Conservation (phyloP, 2,888 invertebrate genomes). For the Miltochrista miniata region DNA sequence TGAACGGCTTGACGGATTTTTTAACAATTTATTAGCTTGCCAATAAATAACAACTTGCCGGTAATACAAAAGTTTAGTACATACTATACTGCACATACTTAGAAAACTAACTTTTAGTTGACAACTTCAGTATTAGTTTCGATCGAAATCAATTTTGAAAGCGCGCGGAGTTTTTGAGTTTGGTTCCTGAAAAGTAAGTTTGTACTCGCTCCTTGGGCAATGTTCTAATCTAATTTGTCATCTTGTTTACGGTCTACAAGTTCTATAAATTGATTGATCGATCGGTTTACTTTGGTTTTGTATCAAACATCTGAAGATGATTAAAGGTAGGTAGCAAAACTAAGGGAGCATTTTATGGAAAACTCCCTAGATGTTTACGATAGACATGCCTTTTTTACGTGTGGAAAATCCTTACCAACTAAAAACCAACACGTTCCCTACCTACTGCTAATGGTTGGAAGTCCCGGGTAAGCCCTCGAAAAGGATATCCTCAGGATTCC, state of each 20-base stretch:
- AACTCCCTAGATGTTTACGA: too few species aligned
- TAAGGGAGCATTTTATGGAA: too few species aligned
- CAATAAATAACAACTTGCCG: conserved; percentile 12
- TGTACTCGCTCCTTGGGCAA: conserved; percentile 21
- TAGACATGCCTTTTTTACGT: too few species aligned
- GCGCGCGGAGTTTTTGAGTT: conserved; percentile 52
- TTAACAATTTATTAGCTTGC: too few species aligned
- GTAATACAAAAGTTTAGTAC: conserved; percentile 38
- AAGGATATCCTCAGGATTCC: too few species aligned
- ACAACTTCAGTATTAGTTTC: conserved; percentile 43
- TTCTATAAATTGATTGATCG: conserved; percentile 20
- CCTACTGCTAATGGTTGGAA: too few species aligned
- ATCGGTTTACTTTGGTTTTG: conserved; percentile 1
- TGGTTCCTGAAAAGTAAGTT: conserved; percentile 15
- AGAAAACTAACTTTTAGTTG: conserved; percentile 54
- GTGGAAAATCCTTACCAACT: too few species aligned
- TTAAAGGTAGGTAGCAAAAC: too few species aligned
- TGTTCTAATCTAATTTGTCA: conserved; percentile 38
- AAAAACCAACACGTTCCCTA: too few species aligned
- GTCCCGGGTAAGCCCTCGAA: too few species aligned
- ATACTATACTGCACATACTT: conserved; percentile 43
- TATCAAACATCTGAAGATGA: too few species aligned
- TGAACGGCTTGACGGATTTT: too few species aligned
- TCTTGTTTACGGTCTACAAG: conserved; percentile 22
- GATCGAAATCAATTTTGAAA: conserved; percentile 66